Percentiles rank a stretch among this genome's conserved stretches.
phyloP scores from a whole-genome alignment of 1,140 invertebrate species.

The Schlechtendalia chinensis region DNA sequence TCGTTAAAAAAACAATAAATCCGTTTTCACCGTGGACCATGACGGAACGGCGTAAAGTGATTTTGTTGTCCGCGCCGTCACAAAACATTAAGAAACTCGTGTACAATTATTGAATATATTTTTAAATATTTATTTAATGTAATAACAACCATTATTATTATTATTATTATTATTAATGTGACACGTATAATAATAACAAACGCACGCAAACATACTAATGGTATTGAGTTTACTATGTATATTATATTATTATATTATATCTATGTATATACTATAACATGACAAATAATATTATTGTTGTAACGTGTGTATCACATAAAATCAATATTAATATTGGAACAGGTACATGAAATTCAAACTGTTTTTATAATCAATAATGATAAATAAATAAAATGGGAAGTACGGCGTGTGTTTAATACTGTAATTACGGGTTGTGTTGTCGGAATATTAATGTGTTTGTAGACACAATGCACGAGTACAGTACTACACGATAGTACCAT shows the following conservation, averaged over 20 bases:
- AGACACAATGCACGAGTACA: background rate
- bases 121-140: slow-evolving; percentile 27
- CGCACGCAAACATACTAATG: background rate
- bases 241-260: too few species aligned
- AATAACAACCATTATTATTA: slow-evolving; percentile 23
- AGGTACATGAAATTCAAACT: background rate
- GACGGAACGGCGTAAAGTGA: too few species aligned
- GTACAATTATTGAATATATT: slow-evolving; percentile 6
- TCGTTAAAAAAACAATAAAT: too few species aligned
- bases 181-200: slow-evolving; percentile 2
- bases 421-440: background rate
- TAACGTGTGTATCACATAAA: slow-evolving; percentile 4
- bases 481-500: background rate
- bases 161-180: too few species aligned
- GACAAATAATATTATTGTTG: background rate
- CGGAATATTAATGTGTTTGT: slow-evolving; percentile 18
- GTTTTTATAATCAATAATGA: background rate
- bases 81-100: background rate
- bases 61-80: too few species aligned
- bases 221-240: background rate
- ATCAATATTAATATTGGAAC: background rate
- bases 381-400: slow-evolving; percentile 1
- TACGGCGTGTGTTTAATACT: background rate
- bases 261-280: too few species aligned
- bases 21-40: too few species aligned